Evolutionary conservation across 2,797 vertebrate species (phyloP).

Genomic region (Esox masquinongy): DNA sequence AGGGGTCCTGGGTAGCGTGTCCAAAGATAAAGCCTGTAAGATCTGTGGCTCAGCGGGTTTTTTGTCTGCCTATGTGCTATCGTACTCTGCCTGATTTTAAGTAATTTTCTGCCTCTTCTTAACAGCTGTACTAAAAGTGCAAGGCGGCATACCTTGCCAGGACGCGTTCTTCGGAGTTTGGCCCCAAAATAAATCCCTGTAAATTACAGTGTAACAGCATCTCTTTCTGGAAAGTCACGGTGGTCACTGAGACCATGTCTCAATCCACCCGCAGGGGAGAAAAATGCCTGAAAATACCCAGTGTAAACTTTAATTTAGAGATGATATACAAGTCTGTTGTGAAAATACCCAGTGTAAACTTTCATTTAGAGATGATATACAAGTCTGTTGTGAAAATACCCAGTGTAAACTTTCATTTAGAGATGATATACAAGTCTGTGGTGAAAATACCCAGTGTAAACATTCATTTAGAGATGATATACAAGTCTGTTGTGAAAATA

Average conservation of each 20-base stretch:
- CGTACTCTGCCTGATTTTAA: slow-evolving; percentile 42
- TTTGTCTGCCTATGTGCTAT: slow-evolving; percentile 28
- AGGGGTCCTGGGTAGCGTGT: slow-evolving; percentile 31
- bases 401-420: no score
- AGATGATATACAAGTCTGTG: no score
- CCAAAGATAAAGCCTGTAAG: slow-evolving; percentile 42
- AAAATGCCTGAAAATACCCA: slow-evolving; percentile 26
- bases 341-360: no score
- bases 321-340: no score
- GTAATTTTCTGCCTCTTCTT: slow-evolving; percentile 46
- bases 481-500: no score
- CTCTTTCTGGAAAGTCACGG: slow-evolving; percentile 60
- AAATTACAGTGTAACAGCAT: slow-evolving; percentile 74
- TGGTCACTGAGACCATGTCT: slow-evolving; percentile 46
- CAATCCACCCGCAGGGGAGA: slow-evolving; percentile 28
- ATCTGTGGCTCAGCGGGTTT: not conserved
- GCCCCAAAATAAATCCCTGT: slow-evolving; percentile 70
- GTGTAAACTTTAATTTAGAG: no score
- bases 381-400: no score
- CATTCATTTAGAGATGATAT: no score
- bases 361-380: no score
- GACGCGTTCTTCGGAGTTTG: slow-evolving; percentile 56
- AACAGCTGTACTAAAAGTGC: slow-evolving; percentile 49
- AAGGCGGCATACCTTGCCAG: slow-evolving; percentile 47
- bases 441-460: no score